Conservation (phyloP, 1,140 invertebrate genomes). For the Phymorhynchus buccinoides region DNA sequence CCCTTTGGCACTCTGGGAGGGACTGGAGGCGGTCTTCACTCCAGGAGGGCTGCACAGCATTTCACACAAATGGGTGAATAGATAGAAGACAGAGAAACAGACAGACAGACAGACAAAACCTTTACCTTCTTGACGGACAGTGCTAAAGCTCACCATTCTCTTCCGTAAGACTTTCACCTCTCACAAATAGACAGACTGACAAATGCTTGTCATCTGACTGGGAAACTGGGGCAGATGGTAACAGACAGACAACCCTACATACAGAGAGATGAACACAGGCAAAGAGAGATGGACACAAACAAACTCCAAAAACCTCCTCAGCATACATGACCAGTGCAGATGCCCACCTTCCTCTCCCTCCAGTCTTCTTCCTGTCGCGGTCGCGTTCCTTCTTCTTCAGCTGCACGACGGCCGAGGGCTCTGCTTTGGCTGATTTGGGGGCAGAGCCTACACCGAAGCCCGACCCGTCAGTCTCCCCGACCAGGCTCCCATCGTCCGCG, state of each 20-base stretch:
- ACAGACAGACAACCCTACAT: no score
- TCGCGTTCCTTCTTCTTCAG: slow-evolving; percentile 67
- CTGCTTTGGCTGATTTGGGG: slow-evolving; percentile 63
- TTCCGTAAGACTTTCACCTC: no score
- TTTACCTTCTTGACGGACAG: not conserved
- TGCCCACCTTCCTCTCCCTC: slow-evolving; percentile 48
- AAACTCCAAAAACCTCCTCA: no score
- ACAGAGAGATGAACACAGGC: no score
- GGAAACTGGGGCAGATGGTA: no score
- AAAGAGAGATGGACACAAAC: no score
- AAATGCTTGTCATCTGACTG: no score
- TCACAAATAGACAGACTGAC: no score
- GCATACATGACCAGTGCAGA: no score
- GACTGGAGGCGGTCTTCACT: slow-evolving; percentile 55
- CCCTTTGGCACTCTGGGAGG: slow-evolving; percentile 60
- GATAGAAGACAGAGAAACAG: not conserved
- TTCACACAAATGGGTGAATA: no score
- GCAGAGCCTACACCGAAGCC: slow-evolving; percentile 69
- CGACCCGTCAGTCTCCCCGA: slow-evolving; percentile 70
- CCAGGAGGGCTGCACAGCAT: slow-evolving; percentile 56
- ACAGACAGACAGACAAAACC: not conserved
- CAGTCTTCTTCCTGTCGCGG: slow-evolving; percentile 56
- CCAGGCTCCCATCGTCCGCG: slow-evolving; percentile 65
- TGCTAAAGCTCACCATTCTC: no score
- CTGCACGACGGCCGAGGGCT: slow-evolving; percentile 68